phyloP scores from a whole-genome alignment of 2,888 invertebrate species.

The Eupithecia dodoneata region DNA sequence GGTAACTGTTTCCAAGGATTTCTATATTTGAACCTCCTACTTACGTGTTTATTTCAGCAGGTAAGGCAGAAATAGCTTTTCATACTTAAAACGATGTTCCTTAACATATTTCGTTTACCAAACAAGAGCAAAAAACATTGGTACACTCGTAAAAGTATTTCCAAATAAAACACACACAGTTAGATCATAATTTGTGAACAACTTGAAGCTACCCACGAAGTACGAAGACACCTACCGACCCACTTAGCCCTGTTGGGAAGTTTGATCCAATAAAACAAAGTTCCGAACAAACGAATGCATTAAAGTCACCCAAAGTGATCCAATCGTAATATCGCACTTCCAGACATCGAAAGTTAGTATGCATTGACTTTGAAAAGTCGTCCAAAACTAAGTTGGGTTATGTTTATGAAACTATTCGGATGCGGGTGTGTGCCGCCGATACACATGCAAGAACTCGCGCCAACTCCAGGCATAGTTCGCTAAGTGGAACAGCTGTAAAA shows the following conservation, averaged over 20 bases:
- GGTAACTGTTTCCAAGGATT: neutral
- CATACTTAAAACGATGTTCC: neutral
- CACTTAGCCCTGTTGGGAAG: constrained; percentile 73
- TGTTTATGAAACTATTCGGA: constrained; percentile 84
- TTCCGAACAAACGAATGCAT: constrained; percentile 83
- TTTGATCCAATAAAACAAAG: constrained; percentile 80
- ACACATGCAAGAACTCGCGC: constrained; percentile 84
- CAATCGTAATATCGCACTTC: constrained; percentile 82
- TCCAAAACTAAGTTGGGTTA: constrained; percentile 84
- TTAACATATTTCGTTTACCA: neutral
- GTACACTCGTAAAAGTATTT: constrained; percentile 19
- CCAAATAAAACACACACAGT: constrained; percentile 30
- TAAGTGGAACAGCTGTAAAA: constrained; percentile 85
- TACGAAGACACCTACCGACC: constrained; percentile 60
- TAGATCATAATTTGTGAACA: constrained; percentile 40
- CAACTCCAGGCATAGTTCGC: constrained; percentile 83
- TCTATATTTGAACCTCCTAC: neutral
- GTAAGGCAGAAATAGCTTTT: neutral
- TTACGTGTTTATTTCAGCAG: neutral
- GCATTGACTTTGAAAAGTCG: constrained; percentile 85
- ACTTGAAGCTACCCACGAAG: constrained; percentile 40
- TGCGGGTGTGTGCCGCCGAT: constrained; percentile 82
- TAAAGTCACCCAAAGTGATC: constrained; percentile 82
- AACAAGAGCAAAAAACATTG: constrained; percentile 8
- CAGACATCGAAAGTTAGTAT: constrained; percentile 84